A percentile compares a stretch with the other conserved stretches of the same genome.
These are phyloP conservation scores for Cydia pomonella DNA, from an alignment of 1,140 invertebrate genomes.

Conservation along the genomic window DNA sequence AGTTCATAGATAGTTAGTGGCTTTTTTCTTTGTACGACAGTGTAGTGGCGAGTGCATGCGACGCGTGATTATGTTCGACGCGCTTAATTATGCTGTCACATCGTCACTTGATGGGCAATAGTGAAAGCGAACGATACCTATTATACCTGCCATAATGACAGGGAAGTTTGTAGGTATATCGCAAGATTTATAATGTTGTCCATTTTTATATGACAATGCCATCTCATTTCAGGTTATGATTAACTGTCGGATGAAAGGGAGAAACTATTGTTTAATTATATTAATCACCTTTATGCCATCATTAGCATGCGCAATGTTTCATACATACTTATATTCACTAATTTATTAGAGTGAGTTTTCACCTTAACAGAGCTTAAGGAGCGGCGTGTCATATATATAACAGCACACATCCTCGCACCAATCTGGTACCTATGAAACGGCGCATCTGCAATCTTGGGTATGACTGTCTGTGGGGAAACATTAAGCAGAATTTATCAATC, in stretches of 20 bases:
- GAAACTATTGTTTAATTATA: conserved; percentile 5
- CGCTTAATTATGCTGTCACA: conserved; percentile 78
- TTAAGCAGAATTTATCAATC: no score
- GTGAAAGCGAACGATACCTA: conserved; percentile 72
- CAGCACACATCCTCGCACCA: no score
- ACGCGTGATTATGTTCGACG: conserved; percentile 72
- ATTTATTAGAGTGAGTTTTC: no score
- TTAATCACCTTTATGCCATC: neutral
- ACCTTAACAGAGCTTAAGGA: no score
- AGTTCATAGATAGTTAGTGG: neutral
- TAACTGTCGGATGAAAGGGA: conserved; percentile 3
- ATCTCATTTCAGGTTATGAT: conserved; percentile 19
- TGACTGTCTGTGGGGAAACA: no score
- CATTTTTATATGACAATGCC: conserved; percentile 31
- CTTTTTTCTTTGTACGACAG: neutral
- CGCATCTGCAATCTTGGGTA: no score
- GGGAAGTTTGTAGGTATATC: conserved; percentile 43
- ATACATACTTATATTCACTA: no score
- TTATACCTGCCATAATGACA: conserved; percentile 63
- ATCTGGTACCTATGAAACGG: no score
- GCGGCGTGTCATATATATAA: no score
- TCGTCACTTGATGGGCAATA: conserved; percentile 72
- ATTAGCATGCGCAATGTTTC: no score
- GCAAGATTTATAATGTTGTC: conserved; percentile 32
- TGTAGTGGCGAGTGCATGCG: conserved; percentile 57